These are phyloP conservation scores for Chaetoderma sp. DNA, from an alignment of 2,888 invertebrate genomes.

Conservation along the genomic window DNA sequence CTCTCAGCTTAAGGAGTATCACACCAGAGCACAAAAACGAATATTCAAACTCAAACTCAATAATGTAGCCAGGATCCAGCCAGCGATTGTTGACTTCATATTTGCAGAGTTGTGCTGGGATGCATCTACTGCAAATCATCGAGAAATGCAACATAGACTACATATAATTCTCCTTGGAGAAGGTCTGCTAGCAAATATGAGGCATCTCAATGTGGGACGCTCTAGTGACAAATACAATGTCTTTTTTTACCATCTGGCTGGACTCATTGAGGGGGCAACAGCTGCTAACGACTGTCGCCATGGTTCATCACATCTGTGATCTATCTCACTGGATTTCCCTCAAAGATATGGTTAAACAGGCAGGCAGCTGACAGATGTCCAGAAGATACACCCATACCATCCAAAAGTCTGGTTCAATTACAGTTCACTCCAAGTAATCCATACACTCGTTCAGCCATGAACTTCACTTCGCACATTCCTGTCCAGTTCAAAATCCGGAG, in stretches of 20 bases:
- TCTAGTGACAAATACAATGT: conserved; percentile 18
- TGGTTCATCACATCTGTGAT: conserved; percentile 20
- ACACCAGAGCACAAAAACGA: conserved; percentile 28
- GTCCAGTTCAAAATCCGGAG: conserved; percentile 36
- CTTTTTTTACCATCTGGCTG: conserved; percentile 22
- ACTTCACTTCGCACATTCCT: conserved; percentile 27
- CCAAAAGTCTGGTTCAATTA: conserved; percentile 31
- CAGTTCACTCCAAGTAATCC: conserved; percentile 38
- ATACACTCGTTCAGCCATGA: conserved; percentile 25
- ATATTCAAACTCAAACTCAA: conserved; percentile 18
- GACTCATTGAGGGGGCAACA: conserved; percentile 14
- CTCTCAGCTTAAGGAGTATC: conserved; percentile 24
- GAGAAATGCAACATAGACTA: conserved; percentile 27
- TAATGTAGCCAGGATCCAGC: conserved; percentile 19
- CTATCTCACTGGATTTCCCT: neutral
- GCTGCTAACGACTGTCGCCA: conserved; percentile 35
- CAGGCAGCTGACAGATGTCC: conserved; percentile 29
- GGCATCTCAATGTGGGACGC: conserved; percentile 30
- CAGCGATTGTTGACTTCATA: conserved; percentile 24
- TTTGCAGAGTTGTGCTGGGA: conserved; percentile 30
- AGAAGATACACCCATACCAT: conserved; percentile 32
- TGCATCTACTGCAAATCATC: conserved; percentile 19
- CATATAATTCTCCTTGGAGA: conserved; percentile 29
- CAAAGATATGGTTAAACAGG: neutral
- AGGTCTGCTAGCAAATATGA: conserved; percentile 23